Evolutionary conservation across 2,888 invertebrate species (phyloP).

Genomic region (Rhamphomyia laevipes): DNA sequence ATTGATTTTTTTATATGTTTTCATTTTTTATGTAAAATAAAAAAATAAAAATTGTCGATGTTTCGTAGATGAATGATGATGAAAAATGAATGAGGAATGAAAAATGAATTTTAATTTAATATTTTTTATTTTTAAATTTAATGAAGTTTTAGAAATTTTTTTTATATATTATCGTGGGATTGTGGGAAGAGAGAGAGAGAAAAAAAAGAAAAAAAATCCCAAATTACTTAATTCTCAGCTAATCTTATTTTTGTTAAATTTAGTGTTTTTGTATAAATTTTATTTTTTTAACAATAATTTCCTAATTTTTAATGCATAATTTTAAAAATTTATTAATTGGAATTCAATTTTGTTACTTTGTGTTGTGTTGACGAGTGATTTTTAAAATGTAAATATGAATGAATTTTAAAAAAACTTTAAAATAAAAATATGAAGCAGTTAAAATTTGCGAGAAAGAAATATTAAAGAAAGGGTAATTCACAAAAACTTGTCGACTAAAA

Average conservation of each 20-base stretch:
- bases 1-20: too few relatives aligned
- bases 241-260: not conserved
- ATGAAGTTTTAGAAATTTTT: too few relatives aligned
- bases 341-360: not conserved
- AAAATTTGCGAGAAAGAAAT: not conserved
- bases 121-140: not conserved
- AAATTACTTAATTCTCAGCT: slow-evolving; percentile 8
- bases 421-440: not conserved
- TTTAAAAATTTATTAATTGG: too few relatives aligned
- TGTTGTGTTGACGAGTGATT: not conserved
- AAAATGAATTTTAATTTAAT: not conserved
- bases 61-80: too few relatives aligned
- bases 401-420: not conserved
- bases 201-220: slow-evolving; percentile 8
- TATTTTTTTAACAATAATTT: not conserved
- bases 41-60: too few relatives aligned
- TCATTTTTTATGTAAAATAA: too few relatives aligned
- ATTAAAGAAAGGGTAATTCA: too few relatives aligned
- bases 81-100: too few relatives aligned
- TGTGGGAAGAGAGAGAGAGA: not conserved
- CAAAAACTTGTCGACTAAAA: too few relatives aligned
- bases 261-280: slow-evolving; percentile 2
- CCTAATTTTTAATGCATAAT: too few relatives aligned
- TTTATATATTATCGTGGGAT: not conserved
- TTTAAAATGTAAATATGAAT: too few relatives aligned